A percentile compares a stretch with the other conserved stretches of the same genome.
These are phyloP conservation scores for Pseudomyrmex cubaensis DNA, from an alignment of 1,140 invertebrate species.

Conservation along the genomic window DNA sequence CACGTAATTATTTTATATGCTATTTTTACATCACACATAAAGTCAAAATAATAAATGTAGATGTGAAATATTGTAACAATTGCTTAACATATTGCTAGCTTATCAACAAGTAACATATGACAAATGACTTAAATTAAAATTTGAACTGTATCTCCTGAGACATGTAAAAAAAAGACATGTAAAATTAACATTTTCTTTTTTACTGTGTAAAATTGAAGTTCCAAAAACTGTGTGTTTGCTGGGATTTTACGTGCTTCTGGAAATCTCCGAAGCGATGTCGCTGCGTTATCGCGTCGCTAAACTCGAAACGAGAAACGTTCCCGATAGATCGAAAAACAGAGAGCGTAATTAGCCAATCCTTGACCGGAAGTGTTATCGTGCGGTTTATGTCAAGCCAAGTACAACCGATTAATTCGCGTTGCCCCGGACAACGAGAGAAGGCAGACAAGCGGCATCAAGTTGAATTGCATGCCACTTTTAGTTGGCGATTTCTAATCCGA, in stretches of 20 bases:
- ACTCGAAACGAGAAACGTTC: not conserved
- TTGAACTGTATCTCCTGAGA: no score
- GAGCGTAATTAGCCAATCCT: slow-evolving; percentile 25
- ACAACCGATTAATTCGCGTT: slow-evolving; percentile 61
- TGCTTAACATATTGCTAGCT: no score
- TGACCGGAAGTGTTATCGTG: slow-evolving; percentile 20
- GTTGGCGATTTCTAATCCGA: slow-evolving; percentile 64
- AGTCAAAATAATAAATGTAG: no score
- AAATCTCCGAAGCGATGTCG: not conserved
- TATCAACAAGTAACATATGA: no score
- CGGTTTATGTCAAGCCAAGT: slow-evolving; percentile 31
- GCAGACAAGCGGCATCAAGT: slow-evolving; percentile 35
- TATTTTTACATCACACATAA: no score
- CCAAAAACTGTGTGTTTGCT: no score
- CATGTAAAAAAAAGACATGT: not conserved
- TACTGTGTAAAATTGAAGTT: no score
- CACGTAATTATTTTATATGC: no score
- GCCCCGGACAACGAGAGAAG: slow-evolving; percentile 43
- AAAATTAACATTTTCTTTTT: not conserved
- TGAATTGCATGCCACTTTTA: slow-evolving; percentile 66
- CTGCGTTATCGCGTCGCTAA: no score
- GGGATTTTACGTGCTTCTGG: not conserved
- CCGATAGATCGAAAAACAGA: not conserved
- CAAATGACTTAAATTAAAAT: not conserved
- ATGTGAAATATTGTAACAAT: no score